Evolutionary conservation across 2,113 vertebrate genomes (phyloP).

Genomic region (Clarias gariepinus): DNA sequence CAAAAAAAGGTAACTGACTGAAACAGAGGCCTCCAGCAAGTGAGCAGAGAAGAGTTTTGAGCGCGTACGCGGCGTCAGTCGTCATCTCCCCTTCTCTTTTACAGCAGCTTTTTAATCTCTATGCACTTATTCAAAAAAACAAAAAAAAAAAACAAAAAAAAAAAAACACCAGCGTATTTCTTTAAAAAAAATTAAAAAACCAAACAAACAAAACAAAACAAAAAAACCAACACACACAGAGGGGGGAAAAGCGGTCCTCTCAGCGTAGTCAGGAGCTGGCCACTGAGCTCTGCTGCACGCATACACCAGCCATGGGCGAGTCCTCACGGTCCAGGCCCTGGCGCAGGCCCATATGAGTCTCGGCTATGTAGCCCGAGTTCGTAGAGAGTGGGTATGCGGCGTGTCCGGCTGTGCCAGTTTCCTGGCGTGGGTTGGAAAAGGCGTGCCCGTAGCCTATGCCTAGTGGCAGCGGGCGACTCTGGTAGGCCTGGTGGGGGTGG

Average conservation of each 20-base stretch:
- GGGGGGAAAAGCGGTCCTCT: slow-evolving; percentile 87
- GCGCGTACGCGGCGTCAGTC: slow-evolving; percentile 75
- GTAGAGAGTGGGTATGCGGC: slow-evolving; percentile 92
- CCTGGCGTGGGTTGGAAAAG: slow-evolving; percentile 99
- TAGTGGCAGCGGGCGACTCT: slow-evolving; percentile 94
- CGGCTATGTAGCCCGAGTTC: slow-evolving; percentile 95
- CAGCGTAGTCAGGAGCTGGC: slow-evolving; percentile 99
- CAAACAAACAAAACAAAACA: slow-evolving; percentile 72
- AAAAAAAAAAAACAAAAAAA: slow-evolving; percentile 80
- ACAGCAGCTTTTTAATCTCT: slow-evolving; percentile 93
- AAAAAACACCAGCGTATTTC: slow-evolving; percentile 74
- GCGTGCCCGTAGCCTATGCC: slow-evolving; percentile 98
- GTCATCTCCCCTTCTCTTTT: slow-evolving; percentile 77
- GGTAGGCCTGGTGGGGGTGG: slow-evolving; percentile 98
- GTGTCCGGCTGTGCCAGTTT: slow-evolving; percentile 96
- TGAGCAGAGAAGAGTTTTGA: slow-evolving; percentile 39
- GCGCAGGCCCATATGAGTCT: slow-evolving; percentile 90
- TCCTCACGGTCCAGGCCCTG: slow-evolving; percentile 98
- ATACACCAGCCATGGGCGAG: slow-evolving; percentile 99
- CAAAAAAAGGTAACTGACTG: slow-evolving; percentile 48
- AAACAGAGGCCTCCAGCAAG: slow-evolving; percentile 46
- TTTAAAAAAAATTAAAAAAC: no score
- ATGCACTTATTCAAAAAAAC: slow-evolving; percentile 91
- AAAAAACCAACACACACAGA: slow-evolving; percentile 77
- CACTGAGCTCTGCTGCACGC: slow-evolving; percentile 99